Conservation (phyloP, 1,140 invertebrate genomes). For the Scaptomyza pallida region DNA sequence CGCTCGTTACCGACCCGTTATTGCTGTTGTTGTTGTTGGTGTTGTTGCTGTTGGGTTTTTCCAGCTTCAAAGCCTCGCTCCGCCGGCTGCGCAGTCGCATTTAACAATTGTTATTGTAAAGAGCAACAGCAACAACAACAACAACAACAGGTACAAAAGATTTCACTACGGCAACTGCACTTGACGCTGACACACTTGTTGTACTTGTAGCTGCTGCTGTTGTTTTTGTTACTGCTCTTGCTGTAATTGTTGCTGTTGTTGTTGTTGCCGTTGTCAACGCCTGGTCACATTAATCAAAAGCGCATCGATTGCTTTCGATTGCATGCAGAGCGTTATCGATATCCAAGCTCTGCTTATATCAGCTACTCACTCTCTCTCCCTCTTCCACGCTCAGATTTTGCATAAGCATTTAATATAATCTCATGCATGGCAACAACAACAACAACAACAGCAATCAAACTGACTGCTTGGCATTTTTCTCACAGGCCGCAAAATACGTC, state of each 20-base stretch:
- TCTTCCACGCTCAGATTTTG: slow-evolving; percentile 4
- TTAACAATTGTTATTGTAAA: slow-evolving; percentile 55
- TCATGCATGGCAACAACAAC: slow-evolving; percentile 3
- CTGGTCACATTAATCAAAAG: slow-evolving; percentile 49
- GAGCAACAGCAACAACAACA: slow-evolving; percentile 27
- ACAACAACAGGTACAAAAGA: slow-evolving; percentile 45
- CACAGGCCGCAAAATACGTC: slow-evolving; percentile 34
- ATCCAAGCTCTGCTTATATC: slow-evolving; percentile 17
- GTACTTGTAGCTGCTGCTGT: not conserved
- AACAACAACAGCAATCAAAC: slow-evolving; percentile 17
- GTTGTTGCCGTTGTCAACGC: slow-evolving; percentile 38
- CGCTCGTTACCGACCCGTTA: slow-evolving; percentile 42
- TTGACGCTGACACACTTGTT: slow-evolving; percentile 61
- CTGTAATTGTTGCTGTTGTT: not conserved
- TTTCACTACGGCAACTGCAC: slow-evolving; percentile 59
- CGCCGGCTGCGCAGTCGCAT: slow-evolving; percentile 60
- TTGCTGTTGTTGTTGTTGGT: slow-evolving; percentile 29
- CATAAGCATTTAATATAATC: slow-evolving; percentile 21
- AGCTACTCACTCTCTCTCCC: not conserved
- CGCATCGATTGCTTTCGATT: slow-evolving; percentile 33
- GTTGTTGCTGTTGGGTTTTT: slow-evolving; percentile 25
- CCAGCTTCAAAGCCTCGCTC: slow-evolving; percentile 55
- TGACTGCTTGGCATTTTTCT: slow-evolving; percentile 38
- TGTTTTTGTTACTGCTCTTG: slow-evolving; percentile 33
- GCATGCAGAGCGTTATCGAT: slow-evolving; percentile 32